These are phyloP conservation scores for Dinoponera quadriceps DNA, from an alignment of 1,140 invertebrate species.

Conservation along the genomic window DNA sequence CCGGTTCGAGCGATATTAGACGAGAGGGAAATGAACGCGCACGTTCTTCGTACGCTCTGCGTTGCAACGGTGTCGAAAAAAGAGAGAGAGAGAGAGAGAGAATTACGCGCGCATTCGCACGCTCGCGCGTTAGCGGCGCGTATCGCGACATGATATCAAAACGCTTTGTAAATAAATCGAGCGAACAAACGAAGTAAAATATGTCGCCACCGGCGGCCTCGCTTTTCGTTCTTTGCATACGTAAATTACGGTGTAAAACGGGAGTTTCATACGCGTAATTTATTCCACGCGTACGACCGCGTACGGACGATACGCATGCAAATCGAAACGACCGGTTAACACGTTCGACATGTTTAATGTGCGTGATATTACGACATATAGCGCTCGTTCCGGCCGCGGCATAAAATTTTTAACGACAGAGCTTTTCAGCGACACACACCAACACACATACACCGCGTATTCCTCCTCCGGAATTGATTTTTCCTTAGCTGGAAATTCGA, in stretches of 20 bases:
- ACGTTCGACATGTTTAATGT: slow-evolving; percentile 41
- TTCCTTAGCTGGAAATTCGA: slow-evolving; percentile 19
- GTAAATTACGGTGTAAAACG: background rate
- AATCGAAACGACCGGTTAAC: slow-evolving; percentile 19
- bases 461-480: slow-evolving; percentile 31
- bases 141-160: too few species aligned
- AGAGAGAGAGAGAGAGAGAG: too few species aligned
- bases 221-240: slow-evolving; percentile 7
- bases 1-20: slow-evolving; percentile 38
- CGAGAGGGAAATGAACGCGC: slow-evolving; percentile 14
- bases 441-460: too few species aligned
- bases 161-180: too few species aligned
- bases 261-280: background rate
- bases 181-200: too few species aligned
- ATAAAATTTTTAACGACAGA: slow-evolving; percentile 34
- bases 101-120: too few species aligned
- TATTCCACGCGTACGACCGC: too few species aligned
- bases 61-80: background rate
- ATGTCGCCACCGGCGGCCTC: too few species aligned
- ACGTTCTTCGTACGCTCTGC: background rate
- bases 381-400: background rate
- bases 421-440: slow-evolving; percentile 5
- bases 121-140: too few species aligned
- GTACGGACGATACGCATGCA: background rate
- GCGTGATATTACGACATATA: slow-evolving; percentile 23